Base-by-base conservation (phyloP, 2,888 invertebrate species). In the Copidosoma aretas region DNA sequence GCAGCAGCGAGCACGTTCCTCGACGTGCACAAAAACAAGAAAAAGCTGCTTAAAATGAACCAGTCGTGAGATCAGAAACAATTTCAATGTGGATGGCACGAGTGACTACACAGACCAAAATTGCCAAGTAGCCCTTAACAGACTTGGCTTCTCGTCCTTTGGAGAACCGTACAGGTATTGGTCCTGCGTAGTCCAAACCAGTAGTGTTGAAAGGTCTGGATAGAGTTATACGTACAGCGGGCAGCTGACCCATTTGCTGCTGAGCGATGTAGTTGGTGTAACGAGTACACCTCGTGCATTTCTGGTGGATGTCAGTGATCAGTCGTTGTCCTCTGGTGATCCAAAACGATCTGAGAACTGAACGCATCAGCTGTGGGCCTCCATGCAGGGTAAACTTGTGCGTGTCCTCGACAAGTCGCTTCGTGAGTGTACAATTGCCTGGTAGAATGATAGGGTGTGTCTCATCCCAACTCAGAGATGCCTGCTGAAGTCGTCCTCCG, bases 131-230 rank as follows among this genome's bases (percentile, higher is more conserved):
- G 3, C 59, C 68, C 65, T 78, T 78, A 14, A 61, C 53, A 0
- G 67, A 59, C 58, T 71, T 68, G 1, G 67, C 52, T 1, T 74
- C 73, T 43, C 76, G 57, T 53, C 77, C 71, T 39, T 65, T 64
- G 32, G 67, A 70, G 14, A 70, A 67, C 0, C 70, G 53, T 2
- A 75, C 67, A 2, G 53, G 21, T 19, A 75, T 63, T 1, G 76
- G 75, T 2, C 76, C 74, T 1, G 75, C 76, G 52, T 75, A 77
- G 25, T 78, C 76, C 0, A 76, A 60, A 3, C 78, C 77, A 19
- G 64, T 53, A 24, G 68, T 60, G 2, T 52, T 22, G 62, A 74
- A 73, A 41, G 76, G 60, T 0, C 60, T 56, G 19, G 60, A 22
- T 22, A 72, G 70, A 10, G 60, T 71, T 1, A 72, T 67, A 25